Base-by-base conservation (phyloP, 2,888 invertebrate species). In the Venusia cambrica region DNA sequence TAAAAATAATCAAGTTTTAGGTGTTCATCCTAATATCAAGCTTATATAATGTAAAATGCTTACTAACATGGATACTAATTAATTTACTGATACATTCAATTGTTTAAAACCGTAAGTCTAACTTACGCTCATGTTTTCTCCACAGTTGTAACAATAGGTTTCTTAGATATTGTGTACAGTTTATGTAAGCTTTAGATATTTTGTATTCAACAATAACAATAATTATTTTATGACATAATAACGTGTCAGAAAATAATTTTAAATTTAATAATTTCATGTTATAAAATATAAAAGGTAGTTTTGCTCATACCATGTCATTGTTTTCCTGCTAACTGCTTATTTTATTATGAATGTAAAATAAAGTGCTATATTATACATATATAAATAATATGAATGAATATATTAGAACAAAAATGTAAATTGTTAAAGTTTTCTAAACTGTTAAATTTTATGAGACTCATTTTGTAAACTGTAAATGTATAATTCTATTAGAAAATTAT, bases 341-440 rank as follows among this genome's bases (percentile, higher is more conserved):
- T 24, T 7, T 19, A 5, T 20, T 18, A 17, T 21, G 5, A 32
- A 58, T 68, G 64, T 73, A 74, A 63, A 69, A 26, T 38, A 33
- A 26, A 37, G 28, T 33, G 39, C 40, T 43, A 37, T 34, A 31
- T 26, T 39, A 42, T 44, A 54, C n/a, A n/a, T n/a, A n/a, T n/a
- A n/a, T n/a, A n/a, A n/a, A n/a, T n/a, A n/a, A n/a, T n/a, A n/a
- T n/a, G n/a, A n/a, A n/a, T 31, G 14, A 37, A 62, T 63, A 58
- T 55, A 57, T 61, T 71, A 71, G 61, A 57, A 54, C n/a, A 65
- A 61, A 62, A 65, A 73, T 75, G 73, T 78, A 79, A 64, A 84
- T 72, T 83, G 85, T 84, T 85, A 79, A 74, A 54, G 69, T 79
- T 77, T 60, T 48, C 67, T 69, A 71, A 73, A 83, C 74, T 84